phyloP scores from a whole-genome alignment of 2,113 vertebrate species.

The Anarrhichthys ocellatus region DNA sequence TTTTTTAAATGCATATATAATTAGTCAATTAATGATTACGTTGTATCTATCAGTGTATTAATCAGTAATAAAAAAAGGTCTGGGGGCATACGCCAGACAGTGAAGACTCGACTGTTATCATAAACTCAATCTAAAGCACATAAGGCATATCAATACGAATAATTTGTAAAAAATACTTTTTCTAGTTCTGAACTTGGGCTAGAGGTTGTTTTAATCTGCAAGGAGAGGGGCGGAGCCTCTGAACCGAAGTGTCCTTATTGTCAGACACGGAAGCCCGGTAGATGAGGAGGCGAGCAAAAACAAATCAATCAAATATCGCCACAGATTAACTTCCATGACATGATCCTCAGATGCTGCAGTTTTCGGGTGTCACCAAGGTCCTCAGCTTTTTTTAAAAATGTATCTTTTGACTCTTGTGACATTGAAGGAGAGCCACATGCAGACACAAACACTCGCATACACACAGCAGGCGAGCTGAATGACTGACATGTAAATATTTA shows the following conservation, averaged over 20 bases:
- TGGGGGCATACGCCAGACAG: not conserved
- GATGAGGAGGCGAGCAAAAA: not conserved
- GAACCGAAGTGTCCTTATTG: not conserved
- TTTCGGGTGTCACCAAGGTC: conserved; percentile 19
- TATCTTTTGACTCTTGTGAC: not conserved
- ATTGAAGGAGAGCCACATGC: not conserved
- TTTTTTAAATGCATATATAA: not conserved
- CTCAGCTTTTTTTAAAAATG: not conserved
- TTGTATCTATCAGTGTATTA: not conserved
- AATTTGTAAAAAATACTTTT: not conserved
- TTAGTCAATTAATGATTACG: not conserved
- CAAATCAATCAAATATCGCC: conserved; percentile 27
- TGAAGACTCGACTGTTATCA: not conserved
- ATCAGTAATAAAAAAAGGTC: not conserved
- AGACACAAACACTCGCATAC: not conserved
- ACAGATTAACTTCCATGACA: conserved; percentile 3
- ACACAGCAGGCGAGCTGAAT: not conserved
- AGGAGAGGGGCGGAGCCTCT: not conserved
- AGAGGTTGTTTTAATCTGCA: conserved; percentile 1
- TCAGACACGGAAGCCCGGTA: not conserved
- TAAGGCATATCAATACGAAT: not conserved
- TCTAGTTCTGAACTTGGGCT: not conserved
- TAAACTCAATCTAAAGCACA: not conserved
- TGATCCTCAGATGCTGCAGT: conserved; percentile 13
- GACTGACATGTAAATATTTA: conserved; percentile 39